Conservation (phyloP, 2,888 invertebrate species). For the Sarcophaga carnaria region DNA sequence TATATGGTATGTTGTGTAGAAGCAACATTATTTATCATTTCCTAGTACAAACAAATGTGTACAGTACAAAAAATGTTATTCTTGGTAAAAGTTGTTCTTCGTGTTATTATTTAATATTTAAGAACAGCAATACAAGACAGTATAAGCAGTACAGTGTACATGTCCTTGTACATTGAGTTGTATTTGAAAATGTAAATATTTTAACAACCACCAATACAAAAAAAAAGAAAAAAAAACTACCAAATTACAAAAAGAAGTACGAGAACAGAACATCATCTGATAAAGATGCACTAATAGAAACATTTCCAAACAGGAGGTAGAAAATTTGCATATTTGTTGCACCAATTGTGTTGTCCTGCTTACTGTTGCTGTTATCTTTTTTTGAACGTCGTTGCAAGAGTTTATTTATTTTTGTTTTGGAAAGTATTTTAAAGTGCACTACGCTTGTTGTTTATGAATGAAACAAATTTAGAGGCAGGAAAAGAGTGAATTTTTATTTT, state of each 20-base stretch:
- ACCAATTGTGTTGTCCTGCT: too few relatives aligned
- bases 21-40: not conserved
- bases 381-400: not conserved
- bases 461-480: too few relatives aligned
- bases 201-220: not conserved
- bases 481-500: too few relatives aligned
- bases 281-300: conserved; percentile 32
- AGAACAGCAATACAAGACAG: not conserved
- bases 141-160: not conserved
- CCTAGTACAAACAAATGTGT: not conserved
- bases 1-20: not conserved
- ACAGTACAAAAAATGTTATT: conserved; percentile 7
- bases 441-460: too few relatives aligned
- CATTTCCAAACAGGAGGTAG: not conserved
- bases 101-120: conserved; percentile 11
- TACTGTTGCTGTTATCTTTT: not conserved
- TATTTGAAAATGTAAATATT: conserved; percentile 17
- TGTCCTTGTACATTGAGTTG: not conserved
- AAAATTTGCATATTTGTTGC: conserved; percentile 48
- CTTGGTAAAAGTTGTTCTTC: not conserved
- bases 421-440: too few relatives aligned
- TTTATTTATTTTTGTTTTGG: too few relatives aligned
- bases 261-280: not conserved
- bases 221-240: not conserved
- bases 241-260: not conserved